A percentile compares a stretch with the other conserved stretches of the same genome.
Evolutionary conservation across 2,888 invertebrate genomes (phyloP).

Genomic region (Podotricha telesiphe): DNA sequence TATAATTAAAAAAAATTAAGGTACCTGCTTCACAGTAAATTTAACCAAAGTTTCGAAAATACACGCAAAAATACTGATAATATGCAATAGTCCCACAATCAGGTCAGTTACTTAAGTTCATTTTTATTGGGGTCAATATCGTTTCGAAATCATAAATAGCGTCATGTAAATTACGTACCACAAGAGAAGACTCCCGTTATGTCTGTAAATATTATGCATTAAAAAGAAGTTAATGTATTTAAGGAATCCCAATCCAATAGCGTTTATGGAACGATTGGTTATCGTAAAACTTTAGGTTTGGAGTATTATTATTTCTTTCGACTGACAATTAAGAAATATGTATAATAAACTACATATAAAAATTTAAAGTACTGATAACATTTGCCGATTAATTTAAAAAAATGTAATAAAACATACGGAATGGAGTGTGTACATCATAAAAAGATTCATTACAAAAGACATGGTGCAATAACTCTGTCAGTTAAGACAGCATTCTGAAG

Average conservation of each 20-base stretch:
- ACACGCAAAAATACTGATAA: conserved; percentile 15
- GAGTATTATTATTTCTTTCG: conserved; percentile 25
- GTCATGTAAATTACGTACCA: conserved; percentile 52
- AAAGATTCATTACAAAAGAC: conserved; percentile 1
- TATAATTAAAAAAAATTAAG: not conserved
- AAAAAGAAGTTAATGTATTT: conserved; percentile 65
- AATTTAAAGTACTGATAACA: not conserved
- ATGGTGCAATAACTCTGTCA: conserved; percentile 10
- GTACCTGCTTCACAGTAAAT: not conserved
- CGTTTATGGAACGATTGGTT: conserved; percentile 52
- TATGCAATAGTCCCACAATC: conserved; percentile 26
- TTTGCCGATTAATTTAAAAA: not conserved
- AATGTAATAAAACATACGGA: not conserved
- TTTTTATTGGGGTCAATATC: conserved; percentile 57
- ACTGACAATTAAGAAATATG: conserved; percentile 21
- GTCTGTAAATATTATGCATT: conserved; percentile 63
- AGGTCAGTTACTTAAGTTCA: conserved; percentile 34
- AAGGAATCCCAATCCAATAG: conserved; percentile 60
- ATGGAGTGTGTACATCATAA: not conserved
- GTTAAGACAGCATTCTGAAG: conserved; percentile 14
- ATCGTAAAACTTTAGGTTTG: conserved; percentile 37
- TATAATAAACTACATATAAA: not conserved
- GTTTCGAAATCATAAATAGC: conserved; percentile 67
- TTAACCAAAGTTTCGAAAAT: conserved; percentile 5
- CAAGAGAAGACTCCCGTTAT: conserved; percentile 66